phyloP scores from a whole-genome alignment of 2,797 vertebrate genomes.

The Leptatherina wallacei region DNA sequence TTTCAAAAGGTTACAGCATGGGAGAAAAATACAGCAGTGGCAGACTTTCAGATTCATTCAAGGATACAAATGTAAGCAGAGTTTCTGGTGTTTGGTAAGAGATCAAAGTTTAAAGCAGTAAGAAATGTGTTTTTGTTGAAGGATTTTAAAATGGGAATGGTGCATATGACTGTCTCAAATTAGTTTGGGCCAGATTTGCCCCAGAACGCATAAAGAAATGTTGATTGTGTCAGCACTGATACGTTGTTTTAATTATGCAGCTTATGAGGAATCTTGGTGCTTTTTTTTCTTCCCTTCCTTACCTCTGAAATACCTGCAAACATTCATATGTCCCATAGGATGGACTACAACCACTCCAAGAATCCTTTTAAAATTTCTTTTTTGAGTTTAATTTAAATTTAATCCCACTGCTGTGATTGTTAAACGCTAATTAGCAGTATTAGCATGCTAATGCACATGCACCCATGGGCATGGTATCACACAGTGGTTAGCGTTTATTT shows the following conservation, averaged over 20 bases:
- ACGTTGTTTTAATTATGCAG: background rate
- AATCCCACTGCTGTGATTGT: too few relatives aligned
- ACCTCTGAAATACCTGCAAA: background rate
- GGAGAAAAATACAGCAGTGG: background rate
- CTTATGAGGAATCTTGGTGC: background rate
- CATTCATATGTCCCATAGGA: background rate
- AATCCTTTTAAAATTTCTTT: background rate
- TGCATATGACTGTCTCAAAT: background rate
- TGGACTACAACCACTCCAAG: background rate
- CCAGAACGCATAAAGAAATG: background rate
- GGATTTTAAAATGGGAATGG: background rate
- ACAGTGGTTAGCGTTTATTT: too few relatives aligned
- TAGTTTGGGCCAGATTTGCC: conserved; percentile 15
- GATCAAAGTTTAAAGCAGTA: conserved; percentile 19
- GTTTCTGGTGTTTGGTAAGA: conserved; percentile 11
- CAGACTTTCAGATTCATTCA: conserved; percentile 14
- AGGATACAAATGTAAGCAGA: conserved; percentile 6
- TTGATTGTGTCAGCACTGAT: background rate
- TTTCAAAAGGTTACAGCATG: conserved; percentile 39
- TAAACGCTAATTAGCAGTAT: too few relatives aligned
- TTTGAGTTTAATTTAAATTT: too few relatives aligned
- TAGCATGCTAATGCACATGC: too few relatives aligned
- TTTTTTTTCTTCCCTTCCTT: background rate
- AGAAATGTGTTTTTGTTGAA: conserved; percentile 14
- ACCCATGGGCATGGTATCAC: too few relatives aligned